These are phyloP conservation scores for Dendrolimus punctatus DNA, from an alignment of 1,140 invertebrate species.

Conservation along the genomic window DNA sequence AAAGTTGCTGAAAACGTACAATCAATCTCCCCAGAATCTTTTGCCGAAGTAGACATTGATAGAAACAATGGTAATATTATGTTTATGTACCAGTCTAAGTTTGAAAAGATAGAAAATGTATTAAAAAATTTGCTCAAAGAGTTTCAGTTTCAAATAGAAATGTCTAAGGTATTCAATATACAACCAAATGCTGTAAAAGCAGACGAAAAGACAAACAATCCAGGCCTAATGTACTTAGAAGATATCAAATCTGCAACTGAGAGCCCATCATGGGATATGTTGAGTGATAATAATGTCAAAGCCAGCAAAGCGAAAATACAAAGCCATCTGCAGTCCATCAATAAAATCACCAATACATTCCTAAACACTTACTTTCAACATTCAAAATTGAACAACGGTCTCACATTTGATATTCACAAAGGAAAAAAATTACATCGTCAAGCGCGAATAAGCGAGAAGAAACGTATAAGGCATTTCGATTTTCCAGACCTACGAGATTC, in stretches of 20 bases:
- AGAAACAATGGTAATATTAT: constrained; percentile 39
- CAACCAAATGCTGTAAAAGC: constrained; percentile 26
- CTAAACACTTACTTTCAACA: constrained; percentile 32
- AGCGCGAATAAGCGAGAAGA: constrained; percentile 35
- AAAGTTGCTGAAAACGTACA: constrained; percentile 34
- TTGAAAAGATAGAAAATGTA: constrained; percentile 44
- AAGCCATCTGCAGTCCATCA: constrained; percentile 44
- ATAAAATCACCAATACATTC: constrained; percentile 41
- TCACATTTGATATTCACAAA: constrained; percentile 24
- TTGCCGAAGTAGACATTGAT: constrained; percentile 49
- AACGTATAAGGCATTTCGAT: constrained; percentile 51
- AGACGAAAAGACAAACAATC: too few relatives aligned
- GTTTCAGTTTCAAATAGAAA: constrained; percentile 56
- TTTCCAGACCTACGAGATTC: constrained; percentile 55
- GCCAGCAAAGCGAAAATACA: constrained; percentile 38
- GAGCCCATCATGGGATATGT: constrained; percentile 48
- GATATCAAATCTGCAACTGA: constrained; percentile 20
- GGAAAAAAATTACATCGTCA: constrained; percentile 10
- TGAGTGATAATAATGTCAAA: constrained; percentile 44
- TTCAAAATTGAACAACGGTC: constrained; percentile 12
- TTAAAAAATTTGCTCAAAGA: constrained; percentile 47
- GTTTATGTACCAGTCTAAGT: constrained; percentile 42
- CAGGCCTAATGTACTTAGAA: constrained; percentile 19
- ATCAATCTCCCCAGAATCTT: constrained; percentile 43
- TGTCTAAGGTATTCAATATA: constrained; percentile 47